Percentiles rank a stretch among this genome's conserved stretches.
Conservation (phyloP, 2,888 invertebrate species). For the Amphipoea oculea region DNA sequence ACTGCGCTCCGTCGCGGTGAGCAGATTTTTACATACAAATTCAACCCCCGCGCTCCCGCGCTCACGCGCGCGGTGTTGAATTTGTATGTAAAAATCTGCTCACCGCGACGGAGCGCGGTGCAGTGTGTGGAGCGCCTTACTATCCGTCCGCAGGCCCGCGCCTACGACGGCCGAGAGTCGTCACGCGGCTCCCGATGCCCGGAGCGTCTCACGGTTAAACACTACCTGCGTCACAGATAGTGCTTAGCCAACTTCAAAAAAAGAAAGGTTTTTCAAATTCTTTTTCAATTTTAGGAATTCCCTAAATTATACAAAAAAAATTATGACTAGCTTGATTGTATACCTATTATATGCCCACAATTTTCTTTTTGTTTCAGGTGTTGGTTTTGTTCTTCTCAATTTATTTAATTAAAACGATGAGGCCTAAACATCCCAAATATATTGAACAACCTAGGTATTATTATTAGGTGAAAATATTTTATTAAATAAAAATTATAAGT, state of each 20-base stretch:
- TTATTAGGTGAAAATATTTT: conserved; percentile 17
- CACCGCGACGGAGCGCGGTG: no score
- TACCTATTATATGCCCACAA: no score
- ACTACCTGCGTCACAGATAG: not conserved
- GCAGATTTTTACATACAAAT: no score
- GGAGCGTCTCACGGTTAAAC: not conserved
- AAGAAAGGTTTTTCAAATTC: not conserved
- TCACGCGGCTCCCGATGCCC: no score
- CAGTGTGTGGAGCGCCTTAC: no score
- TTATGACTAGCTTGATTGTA: not conserved
- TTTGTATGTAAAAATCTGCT: no score
- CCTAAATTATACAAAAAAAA: no score
- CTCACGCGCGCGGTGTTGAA: no score
- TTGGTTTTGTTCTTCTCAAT: conserved; percentile 28
- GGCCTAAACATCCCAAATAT: conserved; percentile 1
- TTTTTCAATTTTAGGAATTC: not conserved
- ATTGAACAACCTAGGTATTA: conserved; percentile 33
- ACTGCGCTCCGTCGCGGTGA: no score
- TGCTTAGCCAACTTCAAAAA: not conserved
- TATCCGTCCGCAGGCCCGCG: no score
- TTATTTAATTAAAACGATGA: conserved; percentile 28
- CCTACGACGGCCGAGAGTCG: no score
- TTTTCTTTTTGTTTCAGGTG: conserved; percentile 36
- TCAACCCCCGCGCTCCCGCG: no score
- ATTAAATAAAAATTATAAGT: not conserved